Evolutionary conservation across 2,797 vertebrate genomes (phyloP).

Genomic region (Cottoperca gobio): DNA sequence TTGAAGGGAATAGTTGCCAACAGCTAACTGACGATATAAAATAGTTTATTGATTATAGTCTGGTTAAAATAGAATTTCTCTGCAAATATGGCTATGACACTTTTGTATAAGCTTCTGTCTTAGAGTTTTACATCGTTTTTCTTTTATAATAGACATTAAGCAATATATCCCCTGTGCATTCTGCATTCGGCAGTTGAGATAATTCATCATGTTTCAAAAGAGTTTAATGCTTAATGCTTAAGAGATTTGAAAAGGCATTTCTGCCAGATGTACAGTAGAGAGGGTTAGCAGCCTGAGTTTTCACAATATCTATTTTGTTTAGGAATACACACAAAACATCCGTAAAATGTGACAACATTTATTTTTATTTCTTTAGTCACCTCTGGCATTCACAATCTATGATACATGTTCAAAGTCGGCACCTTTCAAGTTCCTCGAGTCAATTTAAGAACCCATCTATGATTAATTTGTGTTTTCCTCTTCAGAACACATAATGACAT

Average conservation of each 20-base stretch:
- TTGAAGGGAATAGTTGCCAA: neutral
- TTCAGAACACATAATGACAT: neutral
- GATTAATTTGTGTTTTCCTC: neutral
- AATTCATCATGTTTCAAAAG: too few species aligned
- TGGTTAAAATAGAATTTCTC: neutral
- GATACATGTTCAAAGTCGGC: neutral
- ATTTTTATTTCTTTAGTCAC: neutral
- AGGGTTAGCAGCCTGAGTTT: neutral
- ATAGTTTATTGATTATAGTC: neutral
- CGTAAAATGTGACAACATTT: neutral
- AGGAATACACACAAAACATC: neutral
- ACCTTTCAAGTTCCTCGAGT: neutral
- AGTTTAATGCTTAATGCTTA: too few species aligned
- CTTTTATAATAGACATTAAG: too few species aligned
- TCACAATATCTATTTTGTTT: neutral
- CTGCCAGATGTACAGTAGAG: too few species aligned
- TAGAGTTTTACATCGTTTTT: neutral
- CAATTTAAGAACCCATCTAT: neutral
- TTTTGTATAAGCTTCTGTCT: neutral
- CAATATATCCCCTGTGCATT: too few species aligned
- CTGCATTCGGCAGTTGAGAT: too few species aligned
- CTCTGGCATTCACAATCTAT: neutral
- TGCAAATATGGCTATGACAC: neutral
- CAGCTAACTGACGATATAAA: neutral
- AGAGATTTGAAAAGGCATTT: constrained; percentile 5